phyloP scores from a whole-genome alignment of 1,140 invertebrate genomes.

The Geopemphigus sp. region DNA sequence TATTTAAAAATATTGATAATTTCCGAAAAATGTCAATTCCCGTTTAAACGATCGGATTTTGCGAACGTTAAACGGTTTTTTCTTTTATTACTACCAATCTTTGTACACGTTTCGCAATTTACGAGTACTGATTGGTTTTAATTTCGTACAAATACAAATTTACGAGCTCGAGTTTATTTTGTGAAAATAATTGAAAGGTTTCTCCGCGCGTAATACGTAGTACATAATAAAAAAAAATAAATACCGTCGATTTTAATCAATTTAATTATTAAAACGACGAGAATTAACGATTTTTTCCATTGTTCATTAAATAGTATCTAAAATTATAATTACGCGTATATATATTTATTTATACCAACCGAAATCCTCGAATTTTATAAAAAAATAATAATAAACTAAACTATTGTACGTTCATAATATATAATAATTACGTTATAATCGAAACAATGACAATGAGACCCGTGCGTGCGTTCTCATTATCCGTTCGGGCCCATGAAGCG shows the following conservation, averaged over 20 bases:
- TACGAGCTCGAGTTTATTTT: too few relatives aligned
- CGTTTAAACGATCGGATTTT: neutral
- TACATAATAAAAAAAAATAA: conserved; percentile 10
- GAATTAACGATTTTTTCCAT: too few relatives aligned
- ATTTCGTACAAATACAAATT: conserved; percentile 17
- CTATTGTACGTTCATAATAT: too few relatives aligned
- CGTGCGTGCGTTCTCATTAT: too few relatives aligned
- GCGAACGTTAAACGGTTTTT: neutral
- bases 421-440: too few relatives aligned
- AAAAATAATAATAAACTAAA: neutral
- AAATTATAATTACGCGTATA: neutral
- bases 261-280: too few relatives aligned
- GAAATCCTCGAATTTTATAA: neutral
- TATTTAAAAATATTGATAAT: neutral
- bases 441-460: too few relatives aligned
- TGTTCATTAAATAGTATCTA: neutral
- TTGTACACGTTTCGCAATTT: neutral
- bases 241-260: neutral
- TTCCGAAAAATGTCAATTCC: neutral
- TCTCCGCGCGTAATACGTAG: neutral
- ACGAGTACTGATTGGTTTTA: conserved; percentile 13
- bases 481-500: too few relatives aligned
- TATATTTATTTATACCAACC: neutral
- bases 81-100: neutral
- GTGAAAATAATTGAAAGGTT: conserved; percentile 20